A percentile compares a stretch with the other conserved stretches of the same genome.
Evolutionary conservation across 2,113 vertebrate species (phyloP).

Genomic region (Lonchura striata): DNA sequence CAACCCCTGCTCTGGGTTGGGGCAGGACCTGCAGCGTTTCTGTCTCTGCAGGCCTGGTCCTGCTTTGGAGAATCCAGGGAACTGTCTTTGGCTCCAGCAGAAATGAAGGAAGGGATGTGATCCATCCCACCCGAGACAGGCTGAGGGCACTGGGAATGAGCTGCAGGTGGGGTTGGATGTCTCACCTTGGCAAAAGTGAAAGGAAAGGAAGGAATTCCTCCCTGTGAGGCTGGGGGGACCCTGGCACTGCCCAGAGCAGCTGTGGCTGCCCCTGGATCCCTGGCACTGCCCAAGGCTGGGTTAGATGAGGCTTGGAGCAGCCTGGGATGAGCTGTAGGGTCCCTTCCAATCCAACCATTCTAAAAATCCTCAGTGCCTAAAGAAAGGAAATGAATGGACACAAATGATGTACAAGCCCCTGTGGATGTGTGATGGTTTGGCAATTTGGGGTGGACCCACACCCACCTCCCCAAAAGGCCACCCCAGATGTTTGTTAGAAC

Average conservation of each 20-base stretch:
- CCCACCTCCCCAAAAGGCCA: rapidly evolving
- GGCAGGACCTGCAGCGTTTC: neutral
- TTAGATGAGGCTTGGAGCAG: neutral
- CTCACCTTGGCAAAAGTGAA: too few species aligned
- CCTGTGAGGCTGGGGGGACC: neutral
- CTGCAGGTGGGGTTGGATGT: neutral
- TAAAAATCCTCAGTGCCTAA: neutral
- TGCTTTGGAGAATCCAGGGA: neutral
- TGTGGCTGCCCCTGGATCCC: neutral
- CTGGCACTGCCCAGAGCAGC: neutral
- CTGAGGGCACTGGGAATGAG: neutral
- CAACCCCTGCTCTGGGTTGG: neutral
- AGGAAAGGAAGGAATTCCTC: neutral
- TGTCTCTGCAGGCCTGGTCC: neutral
- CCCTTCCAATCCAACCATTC: neutral
- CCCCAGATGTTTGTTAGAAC: rapidly evolving
- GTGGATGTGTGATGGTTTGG: too few species aligned
- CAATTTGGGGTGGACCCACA: neutral
- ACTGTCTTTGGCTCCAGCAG: neutral
- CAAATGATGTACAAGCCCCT: rapidly evolving
- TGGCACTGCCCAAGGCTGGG: neutral
- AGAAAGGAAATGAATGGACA: neutral
- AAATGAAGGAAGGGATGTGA: neutral
- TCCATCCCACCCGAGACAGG: neutral
- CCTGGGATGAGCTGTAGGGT: neutral